Evolutionary conservation across 2,797 vertebrate species (phyloP), one percentile per base, ranked within the genome.

Genomic region (Urophycis tenuis): DNA sequence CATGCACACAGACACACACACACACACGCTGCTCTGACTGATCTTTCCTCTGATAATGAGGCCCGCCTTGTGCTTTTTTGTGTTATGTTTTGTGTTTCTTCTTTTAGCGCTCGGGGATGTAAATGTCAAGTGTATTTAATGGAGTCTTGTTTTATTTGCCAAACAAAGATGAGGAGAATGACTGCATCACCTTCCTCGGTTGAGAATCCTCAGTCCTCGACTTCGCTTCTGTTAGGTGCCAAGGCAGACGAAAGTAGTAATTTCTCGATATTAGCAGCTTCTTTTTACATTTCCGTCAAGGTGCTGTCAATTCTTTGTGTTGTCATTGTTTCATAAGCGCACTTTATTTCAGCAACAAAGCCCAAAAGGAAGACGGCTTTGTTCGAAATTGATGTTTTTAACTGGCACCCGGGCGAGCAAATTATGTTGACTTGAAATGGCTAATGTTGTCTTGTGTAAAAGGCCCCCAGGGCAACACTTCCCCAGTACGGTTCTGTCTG

Each of bases 21-120:
- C 75, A 71, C 29, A 76, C 22, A 67, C n/a, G 33, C 60, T 60
- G 29, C 12, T 60, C 41, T 74, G 25, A 53, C 73, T 74, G 29
- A 60, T 60, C 25, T 74, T 60, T 60, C 34, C 75, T 36, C 72
- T 36, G 15, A 35, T 72, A 25, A 32, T 32, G 53, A 67, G 60
- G 60, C 25, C 60, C 29, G n/a, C 9, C 1, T 11, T 25, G 60
- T 29, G 53, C 8, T 60, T 60, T 60, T 25, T 60, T 19, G 53
- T 60, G 53, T 60, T 10, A n/a, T n/a, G 60, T 67, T 67, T 67
- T 29, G 60, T 29, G 60, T 67, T 29, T 29, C 60, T 67, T 60
- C 53, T 60, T 60, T 9, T n/a, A 60, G 22, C 17, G 60, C 60
- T 67, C 29, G 60, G 29, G 60, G 60, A 67, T 29, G 60, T 29